Evolutionary conservation across 1,140 invertebrate species (phyloP).

Genomic region (Diachasma alloeum): DNA sequence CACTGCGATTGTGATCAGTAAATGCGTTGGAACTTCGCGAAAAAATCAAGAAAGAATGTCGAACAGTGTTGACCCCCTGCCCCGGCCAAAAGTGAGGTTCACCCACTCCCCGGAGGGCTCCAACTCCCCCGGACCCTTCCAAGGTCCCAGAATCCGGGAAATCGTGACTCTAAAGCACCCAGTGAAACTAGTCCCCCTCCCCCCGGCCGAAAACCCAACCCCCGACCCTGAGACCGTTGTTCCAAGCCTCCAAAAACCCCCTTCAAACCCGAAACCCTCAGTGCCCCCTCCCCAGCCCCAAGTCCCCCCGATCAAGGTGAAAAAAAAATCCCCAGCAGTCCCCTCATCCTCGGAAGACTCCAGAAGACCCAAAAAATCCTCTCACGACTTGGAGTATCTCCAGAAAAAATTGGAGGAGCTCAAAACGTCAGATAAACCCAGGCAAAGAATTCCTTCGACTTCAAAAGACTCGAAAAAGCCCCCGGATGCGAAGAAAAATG

Average conservation of each 20-base stretch:
- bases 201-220: neutral
- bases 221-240: neutral
- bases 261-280: neutral
- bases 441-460: neutral
- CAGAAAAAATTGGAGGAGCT: neutral
- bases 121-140: neutral
- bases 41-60: neutral
- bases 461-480: neutral
- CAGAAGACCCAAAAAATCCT: neutral
- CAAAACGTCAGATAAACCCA: neutral
- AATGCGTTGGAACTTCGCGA: too few relatives aligned
- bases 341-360: neutral
- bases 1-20: too few relatives aligned
- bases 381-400: neutral
- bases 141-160: constrained; percentile 36
- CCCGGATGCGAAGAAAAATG: neutral
- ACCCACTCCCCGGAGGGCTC: constrained; percentile 22
- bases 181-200: constrained; percentile 1
- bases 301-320: neutral
- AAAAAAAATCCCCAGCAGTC: neutral
- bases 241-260: neutral
- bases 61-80: neutral
- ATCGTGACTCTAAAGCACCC: constrained; percentile 16
- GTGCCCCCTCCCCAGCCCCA: neutral
- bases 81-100: constrained; percentile 46